These are phyloP conservation scores for Callinectes sapidus DNA, from an alignment of 2,888 invertebrate genomes.

Conservation along the genomic window DNA sequence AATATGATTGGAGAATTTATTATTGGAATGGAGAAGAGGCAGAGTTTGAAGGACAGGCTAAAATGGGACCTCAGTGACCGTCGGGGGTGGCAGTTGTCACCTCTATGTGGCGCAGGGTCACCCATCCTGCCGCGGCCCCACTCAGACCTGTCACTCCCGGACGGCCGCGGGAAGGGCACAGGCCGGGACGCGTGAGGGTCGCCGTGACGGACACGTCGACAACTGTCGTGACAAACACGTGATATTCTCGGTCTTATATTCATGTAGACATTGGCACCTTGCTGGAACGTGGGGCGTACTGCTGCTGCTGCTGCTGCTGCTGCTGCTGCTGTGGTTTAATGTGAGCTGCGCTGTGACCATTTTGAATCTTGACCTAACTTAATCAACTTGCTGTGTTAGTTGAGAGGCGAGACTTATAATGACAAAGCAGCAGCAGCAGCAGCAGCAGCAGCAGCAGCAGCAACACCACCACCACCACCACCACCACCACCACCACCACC, in stretches of 20 bases:
- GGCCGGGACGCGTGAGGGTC: background rate
- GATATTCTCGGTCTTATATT: background rate
- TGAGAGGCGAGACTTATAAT: no score
- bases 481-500: no score
- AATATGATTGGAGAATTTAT: background rate
- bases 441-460: no score
- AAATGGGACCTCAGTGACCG: background rate
- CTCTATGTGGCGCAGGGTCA: background rate
- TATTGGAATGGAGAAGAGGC: background rate
- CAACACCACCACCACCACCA: no score
- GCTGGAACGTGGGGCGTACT: background rate
- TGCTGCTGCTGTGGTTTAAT: background rate
- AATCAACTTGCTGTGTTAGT: no score
- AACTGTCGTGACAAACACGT: background rate
- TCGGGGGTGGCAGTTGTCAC: background rate
- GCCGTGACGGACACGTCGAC: background rate
- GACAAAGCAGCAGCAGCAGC: no score
- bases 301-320: background rate
- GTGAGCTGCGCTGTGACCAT: background rate
- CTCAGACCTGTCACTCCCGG: background rate
- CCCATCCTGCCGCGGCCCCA: background rate
- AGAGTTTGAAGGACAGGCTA: background rate
- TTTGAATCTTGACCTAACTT: background rate
- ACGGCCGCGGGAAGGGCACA: background rate
- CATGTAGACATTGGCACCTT: background rate